These are phyloP conservation scores for Nematolebias whitei DNA, from an alignment of 2,113 vertebrate genomes.

Conservation along the genomic window DNA sequence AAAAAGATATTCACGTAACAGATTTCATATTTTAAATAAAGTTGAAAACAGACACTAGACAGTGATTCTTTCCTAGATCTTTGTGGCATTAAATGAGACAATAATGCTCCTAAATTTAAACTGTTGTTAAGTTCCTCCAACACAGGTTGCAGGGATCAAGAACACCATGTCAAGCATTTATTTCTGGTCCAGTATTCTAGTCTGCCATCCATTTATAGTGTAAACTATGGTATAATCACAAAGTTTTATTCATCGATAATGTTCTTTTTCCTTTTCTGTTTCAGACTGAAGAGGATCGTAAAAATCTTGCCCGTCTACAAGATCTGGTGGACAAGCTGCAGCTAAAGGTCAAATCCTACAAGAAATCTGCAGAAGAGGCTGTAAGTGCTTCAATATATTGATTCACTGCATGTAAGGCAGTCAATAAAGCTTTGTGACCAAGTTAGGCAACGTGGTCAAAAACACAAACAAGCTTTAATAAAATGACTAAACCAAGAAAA, in stretches of 20 bases:
- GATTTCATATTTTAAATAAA: no score
- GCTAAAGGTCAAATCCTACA: conserved; percentile 84
- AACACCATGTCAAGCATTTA: no score
- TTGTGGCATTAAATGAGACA: no score
- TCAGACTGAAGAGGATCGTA: conserved; percentile 82
- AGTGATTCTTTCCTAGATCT: no score
- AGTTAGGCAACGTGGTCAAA: neutral
- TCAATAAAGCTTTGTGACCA: neutral
- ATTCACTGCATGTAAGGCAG: neutral
- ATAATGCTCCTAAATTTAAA: no score
- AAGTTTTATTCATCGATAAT: neutral
- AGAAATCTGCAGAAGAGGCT: conserved; percentile 81
- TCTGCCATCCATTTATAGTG: neutral
- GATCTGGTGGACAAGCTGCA: conserved; percentile 84
- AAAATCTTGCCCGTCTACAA: conserved; percentile 84
- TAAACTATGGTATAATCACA: neutral
- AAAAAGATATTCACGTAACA: no score
- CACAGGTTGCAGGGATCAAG: no score
- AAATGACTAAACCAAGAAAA: neutral
- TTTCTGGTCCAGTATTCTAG: neutral
- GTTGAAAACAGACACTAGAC: no score
- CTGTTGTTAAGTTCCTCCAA: no score
- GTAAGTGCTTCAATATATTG: conserved; percentile 45
- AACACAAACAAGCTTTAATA: neutral
- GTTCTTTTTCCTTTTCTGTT: neutral